Evolutionary conservation across 2,797 vertebrate species (phyloP), one percentile per base, ranked within the genome.

Genomic region (Rhabdomys pumilio): DNA sequence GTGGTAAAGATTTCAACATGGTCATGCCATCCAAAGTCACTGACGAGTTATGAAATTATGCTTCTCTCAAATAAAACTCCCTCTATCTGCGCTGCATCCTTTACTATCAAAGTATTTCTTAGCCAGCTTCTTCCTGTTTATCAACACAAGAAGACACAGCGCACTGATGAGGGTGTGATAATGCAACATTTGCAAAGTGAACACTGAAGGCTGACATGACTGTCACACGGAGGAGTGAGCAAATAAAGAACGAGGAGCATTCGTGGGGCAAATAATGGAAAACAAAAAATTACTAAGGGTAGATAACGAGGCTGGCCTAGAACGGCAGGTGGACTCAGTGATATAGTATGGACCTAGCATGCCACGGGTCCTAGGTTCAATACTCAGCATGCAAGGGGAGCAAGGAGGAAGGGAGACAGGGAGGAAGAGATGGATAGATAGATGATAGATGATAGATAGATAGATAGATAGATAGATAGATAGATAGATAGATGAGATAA

Each of bases 51-150:
- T 63, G 92, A 89, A 73, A 69, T 34, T n/a, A 73, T 38, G 67
- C 86, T 44, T 76, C 69, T 53, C 6, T 83, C 38, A 73, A 91
- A 75, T 6, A 79, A 83, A 15, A 61, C 13, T 80, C 6, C 20
- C 15, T 65, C 73, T 53, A 90, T 93, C 44, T 72, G n/a, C 53
- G 31, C 13, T 88, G 80, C 57, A 88, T 69, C 14, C 20, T 29
- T 69, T 59, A 76, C 38, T 63, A 87, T 96, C n/a, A 94, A 67
- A 93, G 22, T 76, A 83, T 75, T 85, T 91, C 67, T 94, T 77
- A 90, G 86, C 77, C 26, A 84, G 57, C 61, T 38, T 93, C 65
- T 95, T 50, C 55, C 5, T 91, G 76, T 72, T 95, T 72, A 76
- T 29, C 38, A 34, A 8, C 26, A 44, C 7, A 17, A 76, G 55